Evolutionary conservation across 2,888 invertebrate genomes (phyloP).

Genomic region (Acleris cristana): DNA sequence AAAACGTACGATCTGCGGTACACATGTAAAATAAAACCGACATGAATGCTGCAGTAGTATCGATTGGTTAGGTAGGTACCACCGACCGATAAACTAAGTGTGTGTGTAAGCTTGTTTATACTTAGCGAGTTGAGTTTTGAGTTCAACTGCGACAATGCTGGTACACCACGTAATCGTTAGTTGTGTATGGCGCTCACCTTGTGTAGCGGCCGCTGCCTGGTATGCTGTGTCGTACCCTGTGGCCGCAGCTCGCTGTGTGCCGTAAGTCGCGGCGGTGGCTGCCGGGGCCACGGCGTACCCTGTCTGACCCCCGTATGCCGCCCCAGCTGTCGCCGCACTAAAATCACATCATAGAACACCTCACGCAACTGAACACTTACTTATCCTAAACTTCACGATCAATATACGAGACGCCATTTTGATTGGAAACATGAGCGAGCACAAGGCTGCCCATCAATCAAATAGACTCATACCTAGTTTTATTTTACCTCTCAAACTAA

Average conservation of each 20-base stretch:
- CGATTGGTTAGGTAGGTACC: slow-evolving; percentile 27
- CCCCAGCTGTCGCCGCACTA: slow-evolving; percentile 89
- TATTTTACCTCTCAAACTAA: slow-evolving; percentile 37
- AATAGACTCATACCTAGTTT: slow-evolving; percentile 29
- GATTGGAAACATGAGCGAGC: slow-evolving; percentile 67
- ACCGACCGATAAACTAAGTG: neutral
- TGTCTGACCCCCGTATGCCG: slow-evolving; percentile 92
- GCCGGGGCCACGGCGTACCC: slow-evolving; percentile 93
- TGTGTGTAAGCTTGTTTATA: neutral
- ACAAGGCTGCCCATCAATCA: slow-evolving; percentile 59
- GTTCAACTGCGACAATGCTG: slow-evolving; percentile 4
- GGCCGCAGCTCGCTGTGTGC: slow-evolving; percentile 90
- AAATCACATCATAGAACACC: slow-evolving; percentile 50
- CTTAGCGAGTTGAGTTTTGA: neutral
- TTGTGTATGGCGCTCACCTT: slow-evolving; percentile 85
- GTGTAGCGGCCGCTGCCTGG: slow-evolving; percentile 91
- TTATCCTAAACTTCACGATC: slow-evolving; percentile 54
- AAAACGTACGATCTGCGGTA: too few species aligned
- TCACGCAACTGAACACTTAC: slow-evolving; percentile 44
- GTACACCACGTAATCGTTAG: neutral
- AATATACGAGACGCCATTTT: slow-evolving; percentile 79
- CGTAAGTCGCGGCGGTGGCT: slow-evolving; percentile 92
- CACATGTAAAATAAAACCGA: neutral
- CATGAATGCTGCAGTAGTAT: slow-evolving; percentile 31
- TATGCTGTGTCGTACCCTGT: slow-evolving; percentile 93